A percentile compares a stretch with the other conserved stretches of the same genome.
These are phyloP conservation scores for Zoanthus solanderi DNA, from an alignment of 92 coral and sea anemone genomes.

Conservation along the genomic window DNA sequence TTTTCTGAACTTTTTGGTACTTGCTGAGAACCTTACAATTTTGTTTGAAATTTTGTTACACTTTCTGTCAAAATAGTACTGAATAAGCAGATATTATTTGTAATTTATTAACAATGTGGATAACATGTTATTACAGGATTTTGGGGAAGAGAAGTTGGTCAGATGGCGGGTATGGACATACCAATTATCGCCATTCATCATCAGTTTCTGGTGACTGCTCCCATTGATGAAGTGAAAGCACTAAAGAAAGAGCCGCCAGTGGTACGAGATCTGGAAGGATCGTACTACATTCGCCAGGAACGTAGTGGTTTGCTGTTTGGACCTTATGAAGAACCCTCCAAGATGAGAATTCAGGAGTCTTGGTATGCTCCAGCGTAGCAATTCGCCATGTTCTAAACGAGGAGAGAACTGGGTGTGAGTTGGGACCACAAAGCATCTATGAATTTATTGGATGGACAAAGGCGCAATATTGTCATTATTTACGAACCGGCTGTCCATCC, in stretches of 20 bases:
- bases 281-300: constrained; percentile 92
- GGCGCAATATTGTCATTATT: too few relatives aligned
- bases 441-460: too few relatives aligned
- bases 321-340: constrained; percentile 88
- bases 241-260: constrained; percentile 88
- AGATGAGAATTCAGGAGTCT: constrained; percentile 91
- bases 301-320: constrained; percentile 87
- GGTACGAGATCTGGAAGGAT: constrained; percentile 89
- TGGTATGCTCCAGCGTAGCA: constrained; percentile 65
- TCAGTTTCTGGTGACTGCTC: constrained; percentile 91
- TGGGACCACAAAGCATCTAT: too few relatives aligned
- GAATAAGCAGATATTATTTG: too few relatives aligned
- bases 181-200: constrained; percentile 92
- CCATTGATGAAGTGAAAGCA: constrained; percentile 92
- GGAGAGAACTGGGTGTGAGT: too few relatives aligned
- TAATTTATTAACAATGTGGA: too few relatives aligned
- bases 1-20: too few relatives aligned
- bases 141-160: constrained; percentile 98
- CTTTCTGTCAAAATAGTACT: too few relatives aligned
- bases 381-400: too few relatives aligned
- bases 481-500: too few relatives aligned
- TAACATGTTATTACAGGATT: constrained; percentile 63
- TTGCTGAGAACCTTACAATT: too few relatives aligned
- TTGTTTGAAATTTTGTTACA: too few relatives aligned
- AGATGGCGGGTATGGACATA: constrained; percentile 87